Evolutionary conservation across 2,888 invertebrate genomes (phyloP), one percentile per base, ranked within the genome.

Genomic region (Drosophila greeni): DNA sequence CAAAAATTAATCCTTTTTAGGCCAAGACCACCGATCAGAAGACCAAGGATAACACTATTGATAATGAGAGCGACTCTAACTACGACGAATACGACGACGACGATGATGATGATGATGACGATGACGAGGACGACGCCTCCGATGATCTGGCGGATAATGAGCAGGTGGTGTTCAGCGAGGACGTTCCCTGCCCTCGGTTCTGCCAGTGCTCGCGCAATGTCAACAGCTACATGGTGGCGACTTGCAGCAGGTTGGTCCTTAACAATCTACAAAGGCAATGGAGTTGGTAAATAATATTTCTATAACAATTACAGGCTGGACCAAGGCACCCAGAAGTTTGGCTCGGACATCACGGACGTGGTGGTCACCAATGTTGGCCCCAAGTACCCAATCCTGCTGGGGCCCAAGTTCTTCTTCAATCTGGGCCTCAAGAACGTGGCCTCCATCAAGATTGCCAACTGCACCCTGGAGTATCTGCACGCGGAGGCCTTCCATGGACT

Each of bases 401-500:
- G 91, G 12, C 91, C 91, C 59, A 90, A 90, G 56, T 91, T 92
- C 76, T 93, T 93, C 86, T 89, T 90, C 70, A 91, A 91, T 72
- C 89, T 92, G 62, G 92, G 93, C 43, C 90, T 94, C 26, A 91
- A 92, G 75, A 91, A 91, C 76, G 89, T 94, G 36, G 91, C 92
- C 24, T 92, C 93, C 4, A 91, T 94, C 16, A 92, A 92, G 82
- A 93, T 94, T 75, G 91, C 91, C 53, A 92, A 94, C 85, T 93
- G 93, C 66, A 92, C 92, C 11, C 92, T 95, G 79, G 89, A 91
- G 45, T 91, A 91, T 58, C 90, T 95, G 72, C 92, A 92, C 75
- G 91, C 91, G 20, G 92, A 91, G 48, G 94, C 94, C 0, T 95
- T 95, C 90, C 91, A 91, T 67, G 92, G 92, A 5, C 89, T 94